Base-by-base conservation (phyloP, 2,113 vertebrate genomes). In the Pitta sordida region DNA sequence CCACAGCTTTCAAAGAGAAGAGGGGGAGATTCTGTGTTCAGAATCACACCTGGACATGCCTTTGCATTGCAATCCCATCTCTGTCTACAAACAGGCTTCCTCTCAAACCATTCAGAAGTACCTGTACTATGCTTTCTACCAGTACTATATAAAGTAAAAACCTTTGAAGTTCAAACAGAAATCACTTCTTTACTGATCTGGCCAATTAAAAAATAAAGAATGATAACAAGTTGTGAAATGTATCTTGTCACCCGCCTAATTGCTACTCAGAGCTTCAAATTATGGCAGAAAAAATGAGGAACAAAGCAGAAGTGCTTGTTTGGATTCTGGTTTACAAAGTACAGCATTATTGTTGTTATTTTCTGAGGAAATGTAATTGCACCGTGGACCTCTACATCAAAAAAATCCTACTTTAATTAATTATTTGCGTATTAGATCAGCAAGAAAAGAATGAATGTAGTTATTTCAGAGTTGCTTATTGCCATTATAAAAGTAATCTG, bases 181-280 rank as follows among this genome's bases (percentile, higher is more conserved):
- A 90, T 60, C 29, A 49, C 39, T 53, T 62, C 44, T 65, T 75
- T 73, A 65, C 36, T 75, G 65, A 90, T 83, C 80, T 49, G 43
- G 74, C 70, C 88, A 88, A 90, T 60, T 83, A 68, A 69, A 94
- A 93, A 73, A 64, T 53, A 32, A 91, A 68, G 32, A 92, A 93
- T 6, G 58, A 43, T 67, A 88, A 68, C 10, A 83, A 76, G 44
- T 63, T 37, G 65, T 64, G 49, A 83, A 86, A 90, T 86, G 34
- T 90, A 41, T 77, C 85, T 79, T 67, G 71, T 53, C 56, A 68
- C 32, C 59, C 82, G 32, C 29, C 26, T 77, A 90, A 91, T 24
- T 69, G 76, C 58, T 77, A 73, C 48, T 78, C 1, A 1, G 46
- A 58, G 34, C 32, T 91, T 89, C 48, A 76, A 65, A 78, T 75